Conservation (phyloP, 2,888 invertebrate genomes). For the Diadegma fenestrale region DNA sequence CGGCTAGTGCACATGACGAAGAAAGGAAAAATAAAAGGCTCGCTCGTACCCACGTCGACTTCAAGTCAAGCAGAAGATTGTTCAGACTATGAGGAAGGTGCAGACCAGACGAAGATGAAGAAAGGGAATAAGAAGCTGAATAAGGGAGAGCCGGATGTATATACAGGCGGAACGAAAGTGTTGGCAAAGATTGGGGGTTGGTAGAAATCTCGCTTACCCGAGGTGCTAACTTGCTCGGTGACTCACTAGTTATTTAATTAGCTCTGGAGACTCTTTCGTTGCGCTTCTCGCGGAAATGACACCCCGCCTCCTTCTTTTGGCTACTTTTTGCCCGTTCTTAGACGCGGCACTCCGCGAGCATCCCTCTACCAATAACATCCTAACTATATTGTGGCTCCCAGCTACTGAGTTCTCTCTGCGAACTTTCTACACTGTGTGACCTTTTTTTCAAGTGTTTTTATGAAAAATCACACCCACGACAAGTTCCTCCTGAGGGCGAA, state of each 20-base stretch:
- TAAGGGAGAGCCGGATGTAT: constrained; percentile 23
- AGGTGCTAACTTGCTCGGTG: constrained; percentile 82
- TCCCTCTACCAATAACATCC: constrained; percentile 6
- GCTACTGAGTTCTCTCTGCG: constrained; percentile 30
- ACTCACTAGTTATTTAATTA: constrained; percentile 84
- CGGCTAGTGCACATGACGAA: constrained; percentile 25
- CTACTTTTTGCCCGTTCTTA: constrained; percentile 71
- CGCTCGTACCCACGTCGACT: constrained; percentile 38
- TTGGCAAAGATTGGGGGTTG: constrained; percentile 12
- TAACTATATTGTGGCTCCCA: background rate
- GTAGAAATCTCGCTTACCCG: constrained; percentile 71
- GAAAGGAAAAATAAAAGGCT: constrained; percentile 68
- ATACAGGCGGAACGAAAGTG: constrained; percentile 16
- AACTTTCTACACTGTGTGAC: constrained; percentile 26
- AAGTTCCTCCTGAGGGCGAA: background rate
- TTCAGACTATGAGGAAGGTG: background rate
- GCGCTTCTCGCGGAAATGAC: constrained; percentile 52
- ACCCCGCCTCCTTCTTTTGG: constrained; percentile 52
- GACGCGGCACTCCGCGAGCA: constrained; percentile 1
- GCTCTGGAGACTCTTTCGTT: constrained; percentile 79
- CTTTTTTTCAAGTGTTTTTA: constrained; percentile 11
- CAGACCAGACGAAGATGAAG: constrained; percentile 15
- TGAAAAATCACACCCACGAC: background rate
- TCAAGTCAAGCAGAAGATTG: constrained; percentile 32
- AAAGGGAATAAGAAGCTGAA: constrained; percentile 1